Percentiles rank a stretch among this genome's conserved stretches.
These are phyloP conservation scores for Melanchra persicariae DNA, from an alignment of 2,888 invertebrate genomes.

Conservation along the genomic window DNA sequence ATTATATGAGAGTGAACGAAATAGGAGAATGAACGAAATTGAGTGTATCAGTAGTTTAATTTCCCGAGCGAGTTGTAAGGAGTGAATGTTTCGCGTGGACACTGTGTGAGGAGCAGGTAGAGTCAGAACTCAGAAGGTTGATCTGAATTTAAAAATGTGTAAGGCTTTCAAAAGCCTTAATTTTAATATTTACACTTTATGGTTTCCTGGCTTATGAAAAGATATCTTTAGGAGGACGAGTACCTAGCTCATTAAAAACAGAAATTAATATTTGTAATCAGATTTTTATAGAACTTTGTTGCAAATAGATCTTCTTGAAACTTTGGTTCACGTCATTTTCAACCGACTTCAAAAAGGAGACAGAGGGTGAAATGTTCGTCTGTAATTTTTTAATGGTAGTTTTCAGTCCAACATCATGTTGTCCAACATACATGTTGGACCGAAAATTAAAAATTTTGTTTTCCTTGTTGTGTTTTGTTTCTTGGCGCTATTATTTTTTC, in stretches of 20 bases:
- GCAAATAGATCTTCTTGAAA: neutral
- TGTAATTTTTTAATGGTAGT: no score
- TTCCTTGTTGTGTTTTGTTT: no score
- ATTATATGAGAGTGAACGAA: slow-evolving; percentile 22
- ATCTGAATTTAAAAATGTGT: neutral
- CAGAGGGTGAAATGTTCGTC: no score
- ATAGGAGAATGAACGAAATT: slow-evolving; percentile 23
- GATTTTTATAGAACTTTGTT: neutral
- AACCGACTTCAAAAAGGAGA: no score
- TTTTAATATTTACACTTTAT: neutral
- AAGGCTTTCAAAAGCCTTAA: neutral
- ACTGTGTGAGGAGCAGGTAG: neutral
- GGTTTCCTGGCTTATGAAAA: neutral
- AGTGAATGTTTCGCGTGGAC: slow-evolving; percentile 28
- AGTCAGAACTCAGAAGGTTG: slow-evolving; percentile 20
- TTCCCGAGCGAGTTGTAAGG: slow-evolving; percentile 46
- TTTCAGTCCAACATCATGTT: no score
- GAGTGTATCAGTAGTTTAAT: slow-evolving; percentile 46
- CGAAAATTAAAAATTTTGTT: no score
- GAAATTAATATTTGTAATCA: no score
- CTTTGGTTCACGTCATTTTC: neutral
- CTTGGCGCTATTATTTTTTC: neutral
- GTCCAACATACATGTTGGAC: no score
- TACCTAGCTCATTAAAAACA: neutral
- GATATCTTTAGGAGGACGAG: neutral